A percentile compares a stretch with the other conserved stretches of the same genome.
phyloP scores from a whole-genome alignment of 2,113 vertebrate species.

The Neopipo cinnamomea region DNA sequence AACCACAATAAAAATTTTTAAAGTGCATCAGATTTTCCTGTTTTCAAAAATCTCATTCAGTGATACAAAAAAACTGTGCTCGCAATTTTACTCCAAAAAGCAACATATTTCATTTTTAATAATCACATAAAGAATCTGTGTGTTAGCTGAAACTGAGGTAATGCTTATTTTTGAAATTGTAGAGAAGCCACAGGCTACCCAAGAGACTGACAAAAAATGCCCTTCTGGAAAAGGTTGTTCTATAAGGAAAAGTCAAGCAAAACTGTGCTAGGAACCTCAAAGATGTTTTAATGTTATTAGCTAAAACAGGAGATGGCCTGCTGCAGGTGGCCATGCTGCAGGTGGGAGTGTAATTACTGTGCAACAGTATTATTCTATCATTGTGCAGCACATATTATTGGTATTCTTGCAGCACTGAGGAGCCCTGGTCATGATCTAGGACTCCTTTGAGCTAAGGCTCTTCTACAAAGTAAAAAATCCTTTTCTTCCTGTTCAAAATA shows the following conservation, averaged over 20 bases:
- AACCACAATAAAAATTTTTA: neutral
- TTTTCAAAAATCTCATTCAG: neutral
- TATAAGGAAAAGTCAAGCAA: slow-evolving; percentile 39
- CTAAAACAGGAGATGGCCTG: neutral
- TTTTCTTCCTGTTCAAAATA: neutral
- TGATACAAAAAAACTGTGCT: neutral
- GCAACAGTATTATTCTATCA: neutral
- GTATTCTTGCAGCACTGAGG: neutral
- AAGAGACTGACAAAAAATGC: slow-evolving; percentile 37
- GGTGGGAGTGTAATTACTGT: neutral
- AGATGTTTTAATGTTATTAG: neutral
- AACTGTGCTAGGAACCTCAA: neutral
- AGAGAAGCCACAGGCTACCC: slow-evolving; percentile 43
- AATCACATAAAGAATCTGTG: neutral
- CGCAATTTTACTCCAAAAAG: neutral
- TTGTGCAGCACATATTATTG: neutral
- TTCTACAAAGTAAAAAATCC: neutral
- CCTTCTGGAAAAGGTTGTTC: slow-evolving; percentile 28
- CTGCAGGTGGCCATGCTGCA: neutral
- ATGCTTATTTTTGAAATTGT: slow-evolving; percentile 44
- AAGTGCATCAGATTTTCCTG: neutral
- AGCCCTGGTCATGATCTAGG: neutral
- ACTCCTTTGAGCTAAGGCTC: neutral
- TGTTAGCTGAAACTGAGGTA: slow-evolving; percentile 33
- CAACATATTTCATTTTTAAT: neutral